phyloP scores from a whole-genome alignment of 2,113 vertebrate genomes.

The Hypanus sabinus region DNA sequence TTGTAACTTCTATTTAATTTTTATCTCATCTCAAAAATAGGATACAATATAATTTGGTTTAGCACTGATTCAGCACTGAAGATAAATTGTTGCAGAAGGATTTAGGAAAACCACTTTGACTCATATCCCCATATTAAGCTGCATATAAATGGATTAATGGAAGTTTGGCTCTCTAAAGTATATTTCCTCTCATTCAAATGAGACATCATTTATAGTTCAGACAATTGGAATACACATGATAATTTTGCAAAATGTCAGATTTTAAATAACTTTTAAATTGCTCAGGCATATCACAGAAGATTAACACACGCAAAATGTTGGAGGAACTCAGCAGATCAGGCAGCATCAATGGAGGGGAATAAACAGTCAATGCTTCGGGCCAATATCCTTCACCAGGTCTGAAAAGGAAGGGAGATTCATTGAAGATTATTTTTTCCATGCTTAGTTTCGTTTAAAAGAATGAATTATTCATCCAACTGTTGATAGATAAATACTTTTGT shows the following conservation, averaged over 20 bases:
- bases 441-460: background rate
- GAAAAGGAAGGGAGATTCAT: background rate
- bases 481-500: slow-evolving; percentile 6
- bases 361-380: too few species aligned
- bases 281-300: background rate
- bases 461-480: background rate
- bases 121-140: background rate
- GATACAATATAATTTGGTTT: background rate
- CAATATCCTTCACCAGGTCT: too few species aligned
- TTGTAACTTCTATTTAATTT: background rate
- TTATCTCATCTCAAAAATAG: background rate
- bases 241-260: background rate
- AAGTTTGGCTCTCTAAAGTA: background rate
- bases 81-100: background rate
- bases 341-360: too few species aligned
- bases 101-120: background rate
- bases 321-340: too few species aligned
- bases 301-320: too few species aligned
- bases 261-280: background rate
- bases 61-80: background rate
- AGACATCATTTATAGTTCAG: background rate
- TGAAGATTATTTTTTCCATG: background rate
- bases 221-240: background rate
- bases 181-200: background rate
- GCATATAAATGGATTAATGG: background rate